phyloP scores from a whole-genome alignment of 2,888 invertebrate species.

The Hirtodrosophila cameraria region DNA sequence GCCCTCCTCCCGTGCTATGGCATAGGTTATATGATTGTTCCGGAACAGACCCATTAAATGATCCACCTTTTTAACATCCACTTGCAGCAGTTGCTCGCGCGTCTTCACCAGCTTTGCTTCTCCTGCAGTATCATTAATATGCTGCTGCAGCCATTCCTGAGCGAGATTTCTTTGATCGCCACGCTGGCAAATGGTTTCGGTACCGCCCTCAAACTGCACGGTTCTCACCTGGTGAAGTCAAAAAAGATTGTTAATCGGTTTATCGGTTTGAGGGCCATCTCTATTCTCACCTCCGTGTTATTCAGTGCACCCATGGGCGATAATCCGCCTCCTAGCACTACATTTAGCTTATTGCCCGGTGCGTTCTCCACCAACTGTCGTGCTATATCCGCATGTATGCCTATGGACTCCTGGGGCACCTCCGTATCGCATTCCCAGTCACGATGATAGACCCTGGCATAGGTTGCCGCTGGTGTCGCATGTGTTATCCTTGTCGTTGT shows the following conservation, averaged over 20 bases:
- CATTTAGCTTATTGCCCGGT: conserved; percentile 87
- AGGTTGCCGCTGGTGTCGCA: conserved; percentile 87
- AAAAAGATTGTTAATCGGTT: too few species aligned
- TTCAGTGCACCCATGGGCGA: conserved; percentile 84
- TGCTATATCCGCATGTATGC: conserved; percentile 86
- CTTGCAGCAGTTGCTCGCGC: conserved; percentile 82
- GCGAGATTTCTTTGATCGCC: conserved; percentile 86
- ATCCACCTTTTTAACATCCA: conserved; percentile 84
- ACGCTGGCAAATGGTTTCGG: conserved; percentile 84
- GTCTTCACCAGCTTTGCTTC: conserved; percentile 82
- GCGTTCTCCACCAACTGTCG: conserved; percentile 87
- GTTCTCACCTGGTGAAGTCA: conserved; percentile 57
- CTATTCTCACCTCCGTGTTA: conserved; percentile 50
- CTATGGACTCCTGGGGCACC: conserved; percentile 82
- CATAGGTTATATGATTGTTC: conserved; percentile 86
- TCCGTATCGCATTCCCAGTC: conserved; percentile 87
- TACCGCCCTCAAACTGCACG: conserved; percentile 73
- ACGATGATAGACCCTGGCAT: conserved; percentile 85
- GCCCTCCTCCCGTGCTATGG: conserved; percentile 84
- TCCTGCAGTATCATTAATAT: conserved; percentile 68
- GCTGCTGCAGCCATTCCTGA: conserved; percentile 85
- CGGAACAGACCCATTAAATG: conserved; percentile 86
- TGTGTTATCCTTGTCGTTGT: conserved; percentile 88
- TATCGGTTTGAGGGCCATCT: too few species aligned
- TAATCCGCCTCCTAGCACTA: conserved; percentile 87